Base-by-base conservation (phyloP, 2,113 vertebrate species). In the Xenus cinereus region DNA sequence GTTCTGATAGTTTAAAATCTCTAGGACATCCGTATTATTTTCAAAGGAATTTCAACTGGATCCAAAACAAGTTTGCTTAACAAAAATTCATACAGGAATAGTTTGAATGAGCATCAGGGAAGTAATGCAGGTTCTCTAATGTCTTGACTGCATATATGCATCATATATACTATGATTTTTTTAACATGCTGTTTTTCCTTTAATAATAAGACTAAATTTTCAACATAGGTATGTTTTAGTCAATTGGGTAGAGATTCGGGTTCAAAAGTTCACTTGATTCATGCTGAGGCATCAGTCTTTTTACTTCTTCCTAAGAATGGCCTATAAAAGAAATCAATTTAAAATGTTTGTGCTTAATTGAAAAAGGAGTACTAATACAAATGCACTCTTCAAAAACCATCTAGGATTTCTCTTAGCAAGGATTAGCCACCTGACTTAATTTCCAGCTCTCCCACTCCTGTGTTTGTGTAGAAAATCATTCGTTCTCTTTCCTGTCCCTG, bases 381-480 rank as follows among this genome's bases (percentile, higher is more conserved):
- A 66, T 1, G 1, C 7, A 3, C 18, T 73, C 48, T 81, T 94
- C 74, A 81, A 21, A 93, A 78, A 89, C 30, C 17, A 19, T 64
- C 12, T 81, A 48, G 51, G 54, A 73, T 81, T 93, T 96, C n/a
- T 91, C 21, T 80, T 41, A 80, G 14, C 23, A 56, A 73, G 50
- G 60, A 59, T 95, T 92, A 95, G 63, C 73, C 69, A 93, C 76
- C 37, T 93, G 56, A 74, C 46, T 97, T 92, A 84, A 78, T 81
- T 89, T 89, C 14, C 12, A 41, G 66, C n/a, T 18, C 35, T 78
- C 50, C 32, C 26, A 60, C 21, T 53, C 81, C 28, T 63, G 32
- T 87, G 28, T 95, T 96, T 82, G 23, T 68, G 27, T 56, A 89
- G 43, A 94, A 95, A 60, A 81, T 81, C 37, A 32, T 82, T 89